A percentile compares a stretch with the other conserved stretches of the same genome.
Evolutionary conservation across 2,113 vertebrate species (phyloP).

Genomic region (Nymphicus hollandicus): DNA sequence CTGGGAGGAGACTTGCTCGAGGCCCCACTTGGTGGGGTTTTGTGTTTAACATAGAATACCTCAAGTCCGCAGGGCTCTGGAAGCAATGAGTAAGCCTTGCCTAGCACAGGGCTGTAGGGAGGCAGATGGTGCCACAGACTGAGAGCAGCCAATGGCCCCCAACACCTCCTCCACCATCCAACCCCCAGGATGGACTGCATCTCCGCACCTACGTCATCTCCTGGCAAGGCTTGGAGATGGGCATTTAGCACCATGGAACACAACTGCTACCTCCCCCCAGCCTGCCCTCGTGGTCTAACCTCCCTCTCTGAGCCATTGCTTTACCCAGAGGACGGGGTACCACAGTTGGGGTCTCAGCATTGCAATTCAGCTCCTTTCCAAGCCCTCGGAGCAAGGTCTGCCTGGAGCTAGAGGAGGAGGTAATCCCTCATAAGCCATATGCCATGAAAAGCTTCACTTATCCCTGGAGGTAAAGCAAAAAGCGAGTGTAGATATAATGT

Average conservation of each 20-base stretch:
- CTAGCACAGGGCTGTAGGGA: neutral
- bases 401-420: neutral
- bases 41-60: neutral
- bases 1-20: neutral
- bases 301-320: neutral
- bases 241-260: too few species aligned
- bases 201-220: neutral
- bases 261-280: neutral
- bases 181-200: neutral
- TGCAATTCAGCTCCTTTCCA: neutral
- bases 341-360: neutral
- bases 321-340: neutral
- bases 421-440: neutral
- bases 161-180: neutral
- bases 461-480: neutral
- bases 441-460: neutral
- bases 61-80: neutral
- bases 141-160: neutral
- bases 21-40: neutral
- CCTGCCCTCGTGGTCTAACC: rapidly evolving
- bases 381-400: neutral
- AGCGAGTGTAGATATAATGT: neutral
- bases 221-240: neutral
- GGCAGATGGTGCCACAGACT: neutral
- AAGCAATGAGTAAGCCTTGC: neutral